These are phyloP conservation scores for Anaspis maculata DNA, from an alignment of 2,888 invertebrate species.

Conservation along the genomic window DNA sequence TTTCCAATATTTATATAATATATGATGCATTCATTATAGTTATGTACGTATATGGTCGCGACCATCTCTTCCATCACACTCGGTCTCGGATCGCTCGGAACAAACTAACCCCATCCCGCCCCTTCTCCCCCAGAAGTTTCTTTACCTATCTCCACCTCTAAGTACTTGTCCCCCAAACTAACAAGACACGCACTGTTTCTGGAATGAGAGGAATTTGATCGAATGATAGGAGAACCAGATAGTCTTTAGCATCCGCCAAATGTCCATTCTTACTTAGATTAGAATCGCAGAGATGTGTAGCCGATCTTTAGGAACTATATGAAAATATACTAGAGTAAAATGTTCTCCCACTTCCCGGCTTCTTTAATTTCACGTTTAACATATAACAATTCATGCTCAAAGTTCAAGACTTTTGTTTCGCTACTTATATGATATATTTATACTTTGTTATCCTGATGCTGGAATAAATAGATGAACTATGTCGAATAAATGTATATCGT, in stretches of 20 bases:
- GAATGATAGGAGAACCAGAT: constrained; percentile 30
- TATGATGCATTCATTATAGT: too few species aligned
- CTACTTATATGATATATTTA: constrained; percentile 22
- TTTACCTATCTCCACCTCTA: background rate
- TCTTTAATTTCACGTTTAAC: constrained; percentile 23
- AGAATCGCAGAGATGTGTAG: constrained; percentile 37
- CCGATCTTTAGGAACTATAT: constrained; percentile 32
- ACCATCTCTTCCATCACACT: too few species aligned
- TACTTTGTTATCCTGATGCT: constrained; percentile 30
- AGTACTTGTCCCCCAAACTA: background rate
- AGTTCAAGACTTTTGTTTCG: constrained; percentile 21
- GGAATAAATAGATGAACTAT: constrained; percentile 36
- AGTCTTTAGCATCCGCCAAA: constrained; percentile 34
- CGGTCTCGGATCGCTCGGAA: too few species aligned
- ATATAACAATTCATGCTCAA: constrained; percentile 23
- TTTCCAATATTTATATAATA: too few species aligned
- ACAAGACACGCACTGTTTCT: constrained; percentile 27
- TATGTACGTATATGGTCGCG: too few species aligned
- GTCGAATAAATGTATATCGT: constrained; percentile 36
- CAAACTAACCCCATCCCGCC: too few species aligned
- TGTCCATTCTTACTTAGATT: constrained; percentile 36
- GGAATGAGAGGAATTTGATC: constrained; percentile 32
- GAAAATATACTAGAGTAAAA: constrained; percentile 31
- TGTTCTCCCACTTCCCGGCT: constrained; percentile 32
- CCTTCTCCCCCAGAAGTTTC: too few species aligned